A percentile compares a stretch with the other conserved stretches of the same genome.
phyloP scores from a whole-genome alignment of 2,888 invertebrate genomes.

The Tromatobia lineatoria region DNA sequence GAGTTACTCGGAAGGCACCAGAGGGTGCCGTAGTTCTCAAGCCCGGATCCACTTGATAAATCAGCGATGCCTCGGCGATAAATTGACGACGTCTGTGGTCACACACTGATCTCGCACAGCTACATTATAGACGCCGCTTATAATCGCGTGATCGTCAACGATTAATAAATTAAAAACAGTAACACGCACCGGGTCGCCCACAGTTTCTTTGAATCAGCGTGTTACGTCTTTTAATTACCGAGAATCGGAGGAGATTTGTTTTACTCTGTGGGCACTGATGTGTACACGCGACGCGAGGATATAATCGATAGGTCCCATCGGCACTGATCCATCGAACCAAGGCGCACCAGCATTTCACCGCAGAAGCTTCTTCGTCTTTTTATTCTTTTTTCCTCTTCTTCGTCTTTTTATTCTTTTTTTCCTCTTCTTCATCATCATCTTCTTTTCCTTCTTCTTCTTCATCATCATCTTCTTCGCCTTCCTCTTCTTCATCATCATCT shows the following conservation, averaged over 20 bases:
- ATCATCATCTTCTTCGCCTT: too few relatives aligned
- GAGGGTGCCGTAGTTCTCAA: neutral
- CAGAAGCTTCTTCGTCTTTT: too few relatives aligned
- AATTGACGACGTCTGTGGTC: neutral
- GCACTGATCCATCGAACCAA: neutral
- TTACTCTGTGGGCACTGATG: neutral
- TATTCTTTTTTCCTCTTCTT: too few relatives aligned
- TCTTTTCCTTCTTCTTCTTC: neutral
- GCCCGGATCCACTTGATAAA: slow-evolving; percentile 21
- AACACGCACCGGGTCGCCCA: slow-evolving; percentile 52
- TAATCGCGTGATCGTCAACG: slow-evolving; percentile 17
- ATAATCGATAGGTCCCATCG: slow-evolving; percentile 9
- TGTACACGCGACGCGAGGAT: slow-evolving; percentile 6
- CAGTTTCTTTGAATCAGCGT: slow-evolving; percentile 68
- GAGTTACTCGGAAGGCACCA: slow-evolving; percentile 10
- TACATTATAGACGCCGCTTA: neutral
- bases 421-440: neutral
- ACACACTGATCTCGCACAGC: too few relatives aligned
- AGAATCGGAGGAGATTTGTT: slow-evolving; percentile 55
- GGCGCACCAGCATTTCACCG: neutral
- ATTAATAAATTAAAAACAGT: slow-evolving; percentile 22
- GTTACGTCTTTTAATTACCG: slow-evolving; percentile 71
- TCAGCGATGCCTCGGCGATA: slow-evolving; percentile 4
- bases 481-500: too few relatives aligned
- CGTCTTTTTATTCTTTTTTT: neutral